Evolutionary conservation across 2,888 invertebrate genomes (phyloP).

Genomic region (Elegia similella): DNA sequence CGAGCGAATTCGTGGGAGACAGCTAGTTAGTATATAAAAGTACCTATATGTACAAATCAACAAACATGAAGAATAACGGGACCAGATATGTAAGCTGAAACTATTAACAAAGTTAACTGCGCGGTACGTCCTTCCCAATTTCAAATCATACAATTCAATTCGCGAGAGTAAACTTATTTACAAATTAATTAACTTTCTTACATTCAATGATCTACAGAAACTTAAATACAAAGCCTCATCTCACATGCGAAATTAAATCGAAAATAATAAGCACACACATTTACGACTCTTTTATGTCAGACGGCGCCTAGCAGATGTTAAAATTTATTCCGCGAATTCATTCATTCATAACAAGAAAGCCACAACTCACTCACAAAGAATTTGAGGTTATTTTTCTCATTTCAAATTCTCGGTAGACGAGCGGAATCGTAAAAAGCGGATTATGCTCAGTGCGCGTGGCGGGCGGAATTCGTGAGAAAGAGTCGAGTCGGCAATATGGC

Average conservation of each 20-base stretch:
- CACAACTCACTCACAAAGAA: conserved; percentile 61
- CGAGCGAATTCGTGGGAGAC: no score
- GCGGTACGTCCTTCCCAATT: no score
- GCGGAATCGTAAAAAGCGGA: conserved; percentile 80
- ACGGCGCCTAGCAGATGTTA: conserved; percentile 19
- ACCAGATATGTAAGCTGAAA: no score
- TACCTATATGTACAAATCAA: no score
- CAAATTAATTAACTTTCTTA: neutral
- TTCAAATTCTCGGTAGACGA: conserved; percentile 74
- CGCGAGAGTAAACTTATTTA: neutral
- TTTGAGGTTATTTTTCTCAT: conserved; percentile 76
- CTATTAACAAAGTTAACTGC: no score
- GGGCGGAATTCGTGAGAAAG: conserved; percentile 74
- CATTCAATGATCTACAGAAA: neutral
- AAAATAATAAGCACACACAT: conserved; percentile 13
- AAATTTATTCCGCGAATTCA: conserved; percentile 37
- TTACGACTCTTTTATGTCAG: conserved; percentile 13
- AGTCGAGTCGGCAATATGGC: conserved; percentile 75
- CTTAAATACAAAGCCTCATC: conserved; percentile 1
- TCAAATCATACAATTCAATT: no score
- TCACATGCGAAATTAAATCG: conserved; percentile 11
- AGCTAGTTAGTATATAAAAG: no score
- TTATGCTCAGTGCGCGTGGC: conserved; percentile 67
- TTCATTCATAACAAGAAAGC: conserved; percentile 63
- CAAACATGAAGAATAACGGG: no score